phyloP scores from a whole-genome alignment of 30 jellyfish, hydroid and myxozoan species.

The Turritopsis rubra region DNA sequence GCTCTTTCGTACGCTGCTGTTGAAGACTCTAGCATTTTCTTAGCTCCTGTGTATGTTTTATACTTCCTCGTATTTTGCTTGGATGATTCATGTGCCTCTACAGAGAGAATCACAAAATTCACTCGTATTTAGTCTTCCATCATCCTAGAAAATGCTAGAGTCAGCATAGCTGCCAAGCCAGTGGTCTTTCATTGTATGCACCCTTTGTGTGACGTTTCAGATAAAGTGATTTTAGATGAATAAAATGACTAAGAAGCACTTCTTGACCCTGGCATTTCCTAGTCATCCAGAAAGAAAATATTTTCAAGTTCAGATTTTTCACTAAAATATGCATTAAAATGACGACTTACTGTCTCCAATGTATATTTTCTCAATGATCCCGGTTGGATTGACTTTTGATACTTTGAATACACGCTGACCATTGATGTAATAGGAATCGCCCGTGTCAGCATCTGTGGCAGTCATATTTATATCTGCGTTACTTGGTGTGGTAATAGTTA shows the following conservation, averaged over 20 bases:
- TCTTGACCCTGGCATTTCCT: slow-evolving; percentile 42
- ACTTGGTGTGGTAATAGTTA: slow-evolving; percentile 81
- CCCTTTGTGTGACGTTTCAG: background rate
- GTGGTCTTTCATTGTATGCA: background rate
- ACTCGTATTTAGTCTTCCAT: background rate
- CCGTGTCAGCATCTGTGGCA: slow-evolving; percentile 88
- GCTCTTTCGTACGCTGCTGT: slow-evolving; percentile 16
- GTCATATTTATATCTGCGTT: slow-evolving; percentile 53
- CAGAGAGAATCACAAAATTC: slow-evolving; percentile 12
- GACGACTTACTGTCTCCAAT: slow-evolving; percentile 78
- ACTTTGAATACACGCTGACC: slow-evolving; percentile 60
- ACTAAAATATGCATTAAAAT: background rate
- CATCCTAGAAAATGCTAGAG: slow-evolving; percentile 41
- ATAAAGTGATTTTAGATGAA: background rate
- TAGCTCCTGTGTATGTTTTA: slow-evolving; percentile 15
- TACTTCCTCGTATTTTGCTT: background rate
- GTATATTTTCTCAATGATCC: slow-evolving; percentile 60
- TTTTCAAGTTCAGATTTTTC: background rate
- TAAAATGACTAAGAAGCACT: background rate
- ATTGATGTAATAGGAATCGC: slow-evolving; percentile 60
- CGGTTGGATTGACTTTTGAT: slow-evolving; percentile 49
- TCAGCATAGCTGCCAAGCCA: slow-evolving; percentile 22
- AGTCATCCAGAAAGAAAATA: background rate
- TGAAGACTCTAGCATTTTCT: slow-evolving; percentile 43
- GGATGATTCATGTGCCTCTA: slow-evolving; percentile 10